These are phyloP conservation scores for Frankliniella intonsa DNA, from an alignment of 2,888 invertebrate species.

Conservation along the genomic window DNA sequence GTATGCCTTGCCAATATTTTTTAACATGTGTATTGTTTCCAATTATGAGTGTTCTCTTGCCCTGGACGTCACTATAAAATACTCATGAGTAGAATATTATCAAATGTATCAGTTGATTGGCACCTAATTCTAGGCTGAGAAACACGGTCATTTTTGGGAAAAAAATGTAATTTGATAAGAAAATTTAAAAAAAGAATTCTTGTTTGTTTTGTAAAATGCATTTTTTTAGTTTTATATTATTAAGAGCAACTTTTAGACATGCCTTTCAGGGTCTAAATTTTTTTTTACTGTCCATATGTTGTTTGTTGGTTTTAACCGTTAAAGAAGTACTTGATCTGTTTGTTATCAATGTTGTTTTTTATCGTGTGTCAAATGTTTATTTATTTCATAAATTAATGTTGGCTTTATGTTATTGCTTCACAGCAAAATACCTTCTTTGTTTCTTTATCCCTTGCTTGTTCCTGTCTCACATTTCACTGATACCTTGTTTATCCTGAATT, in stretches of 20 bases:
- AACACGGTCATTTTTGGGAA: neutral
- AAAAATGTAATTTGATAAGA: neutral
- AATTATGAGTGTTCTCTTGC: neutral
- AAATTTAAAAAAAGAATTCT: neutral
- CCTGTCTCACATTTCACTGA: neutral
- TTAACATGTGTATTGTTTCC: neutral
- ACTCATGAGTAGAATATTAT: neutral
- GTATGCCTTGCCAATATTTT: too few species aligned
- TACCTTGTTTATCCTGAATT: neutral
- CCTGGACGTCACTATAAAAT: neutral
- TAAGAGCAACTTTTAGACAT: neutral
- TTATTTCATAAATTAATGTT: neutral
- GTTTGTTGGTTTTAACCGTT: neutral
- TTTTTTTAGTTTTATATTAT: neutral
- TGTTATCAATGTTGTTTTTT: neutral
- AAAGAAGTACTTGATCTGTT: neutral
- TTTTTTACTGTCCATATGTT: neutral
- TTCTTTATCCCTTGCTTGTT: neutral
- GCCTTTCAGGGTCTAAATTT: neutral
- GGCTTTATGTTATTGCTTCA: neutral
- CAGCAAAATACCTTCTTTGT: neutral
- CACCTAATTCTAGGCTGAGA: neutral
- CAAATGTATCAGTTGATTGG: neutral
- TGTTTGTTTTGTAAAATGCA: constrained; percentile 8
- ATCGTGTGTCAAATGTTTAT: neutral